Evolutionary conservation across 2,888 invertebrate species (phyloP), one percentile per base, ranked within the genome.

Genomic region (Leucophenga montana): DNA sequence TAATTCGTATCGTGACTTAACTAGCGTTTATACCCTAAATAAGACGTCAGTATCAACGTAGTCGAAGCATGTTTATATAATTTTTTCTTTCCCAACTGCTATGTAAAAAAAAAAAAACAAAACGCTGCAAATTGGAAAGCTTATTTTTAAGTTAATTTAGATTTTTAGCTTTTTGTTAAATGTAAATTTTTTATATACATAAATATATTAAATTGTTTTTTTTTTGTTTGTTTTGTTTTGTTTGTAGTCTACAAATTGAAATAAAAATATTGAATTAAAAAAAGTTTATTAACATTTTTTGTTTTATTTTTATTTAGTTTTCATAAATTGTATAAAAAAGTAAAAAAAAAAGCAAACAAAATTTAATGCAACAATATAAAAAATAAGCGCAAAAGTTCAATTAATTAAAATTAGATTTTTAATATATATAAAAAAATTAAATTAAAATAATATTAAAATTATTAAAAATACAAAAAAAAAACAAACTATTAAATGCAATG

Each of bases 331-430:
- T 68, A 1, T 64, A 54, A 64, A 20, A 53, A 54, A 66, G 39
- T 59, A 53, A 67, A 53, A 31, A 67, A 71, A 71, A 69, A 71
- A 73, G n/a, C n/a, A 3, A 64, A 76, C 71, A 73, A 48, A 46
- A 18, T 65, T 64, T 46, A 69, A 69, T 70, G 66, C 50, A 56
- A 66, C 54, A 67, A 68, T 62, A 50, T 20, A 44, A 66, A 54
- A 56, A 73, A 81, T 78, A 85, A 80, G 79, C 85, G 82, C 85
- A 80, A 80, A 76, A 83, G 84, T 85, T 85, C 84, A 85, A 85
- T 85, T 85, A 85, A 84, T 82, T 83, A 73, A 80, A 77, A 73
- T 83, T 84, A 84, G 84, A 79, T 75, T 82, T 79, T 82, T 80
- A 83, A 82, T 78, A 75, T 71, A 73, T 73, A 73, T 73, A 82